phyloP scores from a whole-genome alignment of 2,113 vertebrate genomes.

The Lepisosteus osseus region DNA sequence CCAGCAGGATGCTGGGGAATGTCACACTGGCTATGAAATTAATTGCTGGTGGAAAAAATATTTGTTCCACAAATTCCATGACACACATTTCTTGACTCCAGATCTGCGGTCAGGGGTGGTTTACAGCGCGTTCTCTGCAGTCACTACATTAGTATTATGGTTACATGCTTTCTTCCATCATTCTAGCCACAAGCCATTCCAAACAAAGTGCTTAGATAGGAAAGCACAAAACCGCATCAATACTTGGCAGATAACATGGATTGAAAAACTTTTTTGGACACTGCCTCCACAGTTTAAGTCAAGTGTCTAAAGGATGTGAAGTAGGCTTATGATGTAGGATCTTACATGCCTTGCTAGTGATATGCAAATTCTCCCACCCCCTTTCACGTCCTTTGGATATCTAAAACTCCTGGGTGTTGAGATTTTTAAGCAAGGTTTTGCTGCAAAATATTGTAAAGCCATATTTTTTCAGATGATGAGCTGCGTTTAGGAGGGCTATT shows the following conservation, averaged over 20 bases:
- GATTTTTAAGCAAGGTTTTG: no score
- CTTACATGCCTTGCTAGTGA: no score
- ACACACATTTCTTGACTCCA: background rate
- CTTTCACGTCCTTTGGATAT: no score
- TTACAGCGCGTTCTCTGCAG: background rate
- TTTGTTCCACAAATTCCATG: background rate
- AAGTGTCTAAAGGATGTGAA: background rate
- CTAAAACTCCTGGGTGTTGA: no score
- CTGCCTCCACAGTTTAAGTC: background rate
- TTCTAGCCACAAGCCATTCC: background rate
- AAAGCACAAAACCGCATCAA: background rate
- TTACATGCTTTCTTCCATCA: background rate
- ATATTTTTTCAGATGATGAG: no score
- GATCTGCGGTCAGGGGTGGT: background rate
- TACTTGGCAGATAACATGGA: background rate
- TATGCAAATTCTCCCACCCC: no score
- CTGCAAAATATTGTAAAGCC: no score
- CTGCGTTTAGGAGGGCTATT: no score
- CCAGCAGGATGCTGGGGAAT: background rate
- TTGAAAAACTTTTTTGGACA: background rate
- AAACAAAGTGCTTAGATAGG: conserved; percentile 9
- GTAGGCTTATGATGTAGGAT: background rate
- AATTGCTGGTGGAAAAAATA: background rate
- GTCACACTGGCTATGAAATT: background rate
- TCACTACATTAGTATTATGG: conserved; percentile 14